Evolutionary conservation across 1,140 invertebrate species (phyloP).

Genomic region (Oreohelix idahoensis): DNA sequence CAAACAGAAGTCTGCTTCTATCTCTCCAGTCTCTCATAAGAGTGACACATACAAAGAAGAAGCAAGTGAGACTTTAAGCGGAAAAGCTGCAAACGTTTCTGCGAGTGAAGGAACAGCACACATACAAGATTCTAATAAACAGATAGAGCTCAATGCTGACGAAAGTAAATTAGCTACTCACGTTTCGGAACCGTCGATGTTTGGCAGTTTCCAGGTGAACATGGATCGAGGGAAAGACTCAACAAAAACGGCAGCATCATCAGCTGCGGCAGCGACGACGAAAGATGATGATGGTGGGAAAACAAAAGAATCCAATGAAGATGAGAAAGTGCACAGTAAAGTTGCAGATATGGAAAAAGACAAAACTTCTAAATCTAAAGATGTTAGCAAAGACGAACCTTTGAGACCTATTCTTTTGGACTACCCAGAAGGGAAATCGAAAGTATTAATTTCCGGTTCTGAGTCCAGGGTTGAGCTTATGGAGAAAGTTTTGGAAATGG

Average conservation of each 20-base stretch:
- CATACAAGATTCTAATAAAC: not conserved
- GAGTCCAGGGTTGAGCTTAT: constrained; percentile 41
- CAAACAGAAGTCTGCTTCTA: not conserved
- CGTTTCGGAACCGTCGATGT: not conserved
- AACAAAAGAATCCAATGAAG: not conserved
- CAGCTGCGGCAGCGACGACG: not conserved
- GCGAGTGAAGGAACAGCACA: not conserved
- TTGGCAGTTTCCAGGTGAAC: not conserved
- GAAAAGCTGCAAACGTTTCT: not conserved
- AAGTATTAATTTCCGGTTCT: constrained; percentile 13
- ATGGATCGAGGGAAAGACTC: not conserved
- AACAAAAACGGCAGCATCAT: not conserved
- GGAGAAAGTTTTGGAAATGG: constrained; percentile 65
- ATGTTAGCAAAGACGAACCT: constrained; percentile 1
- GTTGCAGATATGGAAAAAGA: not conserved
- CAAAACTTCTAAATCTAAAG: not conserved
- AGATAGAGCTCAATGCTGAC: not conserved
- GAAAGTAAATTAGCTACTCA: not conserved
- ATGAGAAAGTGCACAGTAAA: not conserved
- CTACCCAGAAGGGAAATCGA: constrained; percentile 25
- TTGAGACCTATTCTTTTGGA: not conserved
- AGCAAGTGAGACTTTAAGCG: not conserved
- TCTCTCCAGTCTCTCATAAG: not conserved
- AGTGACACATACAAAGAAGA: not conserved
- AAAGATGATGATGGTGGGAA: not conserved